Evolutionary conservation across 2,113 vertebrate genomes (phyloP).

Genomic region (Xiphophorus maculatus): DNA sequence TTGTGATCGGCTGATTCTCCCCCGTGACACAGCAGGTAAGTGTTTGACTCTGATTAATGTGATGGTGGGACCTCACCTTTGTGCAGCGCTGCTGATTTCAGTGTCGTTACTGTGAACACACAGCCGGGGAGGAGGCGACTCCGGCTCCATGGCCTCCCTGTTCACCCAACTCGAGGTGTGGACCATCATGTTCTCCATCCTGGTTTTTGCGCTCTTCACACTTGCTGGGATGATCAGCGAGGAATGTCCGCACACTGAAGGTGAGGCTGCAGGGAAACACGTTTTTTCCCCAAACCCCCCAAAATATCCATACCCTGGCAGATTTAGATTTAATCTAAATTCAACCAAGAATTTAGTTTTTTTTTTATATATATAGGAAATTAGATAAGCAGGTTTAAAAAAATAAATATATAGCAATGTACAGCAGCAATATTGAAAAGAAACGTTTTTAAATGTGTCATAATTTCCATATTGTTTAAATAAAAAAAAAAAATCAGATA

Average conservation of each 20-base stretch:
- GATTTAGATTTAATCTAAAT: no score
- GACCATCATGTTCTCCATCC: constrained; percentile 68
- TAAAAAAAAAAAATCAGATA: no score
- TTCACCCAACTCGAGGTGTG: constrained; percentile 70
- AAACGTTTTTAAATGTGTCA: no score
- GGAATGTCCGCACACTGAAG: constrained; percentile 21
- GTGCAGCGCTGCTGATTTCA: neutral
- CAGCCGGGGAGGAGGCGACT: neutral
- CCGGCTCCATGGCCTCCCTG: constrained; percentile 57
- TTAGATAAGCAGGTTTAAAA: no score
- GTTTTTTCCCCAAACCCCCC: no score
- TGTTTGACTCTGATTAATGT: neutral
- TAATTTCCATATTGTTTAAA: no score
- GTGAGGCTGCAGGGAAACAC: constrained; percentile 41
- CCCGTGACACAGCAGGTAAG: constrained; percentile 22
- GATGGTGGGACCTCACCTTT: neutral
- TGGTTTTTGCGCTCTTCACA: constrained; percentile 74
- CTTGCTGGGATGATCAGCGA: constrained; percentile 69
- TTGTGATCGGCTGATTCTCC: neutral
- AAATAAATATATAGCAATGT: no score
- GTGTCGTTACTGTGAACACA: neutral
- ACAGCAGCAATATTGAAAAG: no score
- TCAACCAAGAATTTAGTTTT: no score
- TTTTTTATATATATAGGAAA: no score
- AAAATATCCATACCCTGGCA: no score